Evolutionary conservation across 2,797 vertebrate species (phyloP).

Genomic region (Erpetoichthys calabaricus): DNA sequence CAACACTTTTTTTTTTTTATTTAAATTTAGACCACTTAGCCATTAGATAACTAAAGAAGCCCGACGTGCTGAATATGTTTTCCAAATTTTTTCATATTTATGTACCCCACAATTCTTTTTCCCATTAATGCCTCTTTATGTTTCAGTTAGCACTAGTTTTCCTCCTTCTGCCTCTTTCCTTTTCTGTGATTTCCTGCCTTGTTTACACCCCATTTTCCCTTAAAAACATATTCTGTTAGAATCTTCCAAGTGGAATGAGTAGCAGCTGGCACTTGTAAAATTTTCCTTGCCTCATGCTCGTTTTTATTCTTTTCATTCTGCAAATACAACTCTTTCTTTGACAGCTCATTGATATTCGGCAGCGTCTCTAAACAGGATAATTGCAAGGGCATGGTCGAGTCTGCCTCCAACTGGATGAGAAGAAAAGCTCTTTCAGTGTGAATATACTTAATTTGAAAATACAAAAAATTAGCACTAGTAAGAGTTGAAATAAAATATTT

Average conservation of each 20-base stretch:
- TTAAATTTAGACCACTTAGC: too few relatives aligned
- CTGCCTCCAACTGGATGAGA: slow-evolving; percentile 46
- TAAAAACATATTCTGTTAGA: slow-evolving; percentile 11
- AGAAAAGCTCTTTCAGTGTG: slow-evolving; percentile 53
- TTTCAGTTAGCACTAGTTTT: slow-evolving; percentile 20
- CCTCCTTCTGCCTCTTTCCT: slow-evolving; percentile 7
- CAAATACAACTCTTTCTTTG: slow-evolving; percentile 42
- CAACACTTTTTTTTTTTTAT: too few relatives aligned
- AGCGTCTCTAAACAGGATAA: slow-evolving; percentile 38
- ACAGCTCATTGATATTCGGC: slow-evolving; percentile 47
- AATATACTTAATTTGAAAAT: slow-evolving; percentile 57
- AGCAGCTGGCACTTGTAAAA: slow-evolving; percentile 27
- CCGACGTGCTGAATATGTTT: too few relatives aligned
- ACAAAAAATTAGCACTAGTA: slow-evolving; percentile 14
- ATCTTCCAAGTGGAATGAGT: slow-evolving; percentile 28
- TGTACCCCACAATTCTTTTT: slow-evolving; percentile 9
- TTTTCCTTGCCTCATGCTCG: slow-evolving; percentile 35
- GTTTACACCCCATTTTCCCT: too few relatives aligned
- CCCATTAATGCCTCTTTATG: slow-evolving; percentile 30
- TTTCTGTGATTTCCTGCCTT: too few relatives aligned
- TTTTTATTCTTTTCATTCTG: slow-evolving; percentile 45
- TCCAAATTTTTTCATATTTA: too few relatives aligned
- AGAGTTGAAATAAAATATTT: slow-evolving; percentile 19
- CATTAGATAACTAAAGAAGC: too few relatives aligned
- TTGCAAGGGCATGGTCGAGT: slow-evolving; percentile 34